These are phyloP conservation scores for Drosophila pandora DNA, from an alignment of 1,140 invertebrate genomes.

Conservation along the genomic window DNA sequence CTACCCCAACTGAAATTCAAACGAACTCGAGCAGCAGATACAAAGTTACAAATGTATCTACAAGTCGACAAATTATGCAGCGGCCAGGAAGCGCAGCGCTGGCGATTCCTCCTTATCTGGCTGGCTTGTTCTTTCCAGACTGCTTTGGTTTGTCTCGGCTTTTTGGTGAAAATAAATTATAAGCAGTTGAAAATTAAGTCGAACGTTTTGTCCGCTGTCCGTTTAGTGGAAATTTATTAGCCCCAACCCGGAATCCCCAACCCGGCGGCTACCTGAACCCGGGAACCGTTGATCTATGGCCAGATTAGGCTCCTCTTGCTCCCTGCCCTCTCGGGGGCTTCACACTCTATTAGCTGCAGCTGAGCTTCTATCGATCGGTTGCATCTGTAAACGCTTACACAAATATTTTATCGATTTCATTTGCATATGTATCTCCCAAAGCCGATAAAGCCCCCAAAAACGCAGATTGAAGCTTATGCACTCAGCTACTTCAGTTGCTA, in stretches of 20 bases:
- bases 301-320: constrained; percentile 19
- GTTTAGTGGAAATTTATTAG: constrained; percentile 73
- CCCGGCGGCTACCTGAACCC: constrained; percentile 56
- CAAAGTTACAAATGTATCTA: constrained; percentile 79
- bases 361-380: constrained; percentile 40
- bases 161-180: constrained; percentile 71
- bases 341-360: constrained; percentile 73
- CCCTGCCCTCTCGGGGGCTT: constrained; percentile 39
- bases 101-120: constrained; percentile 31
- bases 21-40: constrained; percentile 63
- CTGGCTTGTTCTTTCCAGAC: constrained; percentile 15
- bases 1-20: constrained; percentile 63
- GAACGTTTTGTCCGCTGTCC: constrained; percentile 71
- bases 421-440: constrained; percentile 56
- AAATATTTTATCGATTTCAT: constrained; percentile 77
- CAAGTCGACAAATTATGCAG: constrained; percentile 80
- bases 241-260: constrained; percentile 18
- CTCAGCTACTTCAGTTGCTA: constrained; percentile 57
- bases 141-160: constrained; percentile 22
- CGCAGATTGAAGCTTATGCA: constrained; percentile 13
- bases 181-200: constrained; percentile 72
- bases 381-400: constrained; percentile 62
- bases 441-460: constrained; percentile 23
- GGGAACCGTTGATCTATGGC: constrained; percentile 36
- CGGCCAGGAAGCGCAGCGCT: constrained; percentile 47